Evolutionary conservation across 2,888 invertebrate species (phyloP).

Genomic region (Chalcis sispes): DNA sequence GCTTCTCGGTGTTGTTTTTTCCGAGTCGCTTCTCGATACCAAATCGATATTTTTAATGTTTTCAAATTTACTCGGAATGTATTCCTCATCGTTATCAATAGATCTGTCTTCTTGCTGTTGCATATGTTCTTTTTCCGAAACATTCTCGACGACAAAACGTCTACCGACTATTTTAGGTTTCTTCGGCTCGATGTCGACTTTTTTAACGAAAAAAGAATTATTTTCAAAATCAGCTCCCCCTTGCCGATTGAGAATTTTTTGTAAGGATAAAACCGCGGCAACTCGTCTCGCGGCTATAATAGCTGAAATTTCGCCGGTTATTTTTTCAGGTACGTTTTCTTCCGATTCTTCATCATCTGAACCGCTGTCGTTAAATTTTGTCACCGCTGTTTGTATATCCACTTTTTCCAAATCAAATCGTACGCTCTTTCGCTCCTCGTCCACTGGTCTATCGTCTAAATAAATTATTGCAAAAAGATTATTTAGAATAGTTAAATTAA

Average conservation of each 20-base stretch:
- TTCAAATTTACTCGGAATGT: slow-evolving; percentile 64
- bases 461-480: not conserved
- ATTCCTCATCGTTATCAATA: slow-evolving; percentile 61
- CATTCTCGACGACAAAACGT: slow-evolving; percentile 71
- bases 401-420: slow-evolving; percentile 80
- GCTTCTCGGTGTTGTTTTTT: slow-evolving; percentile 62
- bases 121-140: slow-evolving; percentile 70
- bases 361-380: slow-evolving; percentile 72
- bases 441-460: slow-evolving; percentile 76
- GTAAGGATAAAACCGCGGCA: slow-evolving; percentile 44
- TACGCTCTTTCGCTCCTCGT: slow-evolving; percentile 88
- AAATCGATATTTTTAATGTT: slow-evolving; percentile 71
- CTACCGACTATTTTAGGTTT: slow-evolving; percentile 66
- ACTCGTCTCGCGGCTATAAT: slow-evolving; percentile 46
- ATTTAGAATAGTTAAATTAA: too few species aligned
- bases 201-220: slow-evolving; percentile 32
- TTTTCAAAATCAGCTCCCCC: slow-evolving; percentile 28
- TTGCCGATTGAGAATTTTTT: slow-evolving; percentile 46
- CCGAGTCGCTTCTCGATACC: slow-evolving; percentile 67
- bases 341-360: slow-evolving; percentile 70
- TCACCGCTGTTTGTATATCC: slow-evolving; percentile 67
- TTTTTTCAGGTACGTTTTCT: slow-evolving; percentile 66
- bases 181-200: slow-evolving; percentile 38
- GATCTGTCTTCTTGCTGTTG: slow-evolving; percentile 66
- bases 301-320: slow-evolving; percentile 26